These are phyloP conservation scores for Luffia ferchaultella DNA, from an alignment of 2,888 invertebrate species.

Conservation along the genomic window DNA sequence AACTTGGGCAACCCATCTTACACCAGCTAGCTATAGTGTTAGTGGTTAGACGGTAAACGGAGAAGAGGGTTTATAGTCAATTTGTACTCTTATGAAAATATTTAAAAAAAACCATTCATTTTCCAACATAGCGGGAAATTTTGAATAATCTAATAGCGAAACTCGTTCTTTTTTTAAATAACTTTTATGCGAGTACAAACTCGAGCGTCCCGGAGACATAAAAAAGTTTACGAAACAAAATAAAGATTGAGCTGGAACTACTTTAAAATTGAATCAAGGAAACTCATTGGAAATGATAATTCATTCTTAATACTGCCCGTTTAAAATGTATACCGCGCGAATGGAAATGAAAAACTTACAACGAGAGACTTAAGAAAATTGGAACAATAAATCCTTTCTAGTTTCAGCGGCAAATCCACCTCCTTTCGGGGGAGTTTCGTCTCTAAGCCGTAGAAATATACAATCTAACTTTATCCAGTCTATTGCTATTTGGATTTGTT, in stretches of 20 bases:
- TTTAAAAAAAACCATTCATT: too few relatives aligned
- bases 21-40: too few relatives aligned
- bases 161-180: too few relatives aligned
- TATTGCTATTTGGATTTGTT: neutral
- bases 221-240: neutral
- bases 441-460: neutral
- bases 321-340: neutral
- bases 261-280: neutral
- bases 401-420: neutral
- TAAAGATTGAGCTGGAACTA: neutral
- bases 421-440: neutral
- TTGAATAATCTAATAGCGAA: too few relatives aligned
- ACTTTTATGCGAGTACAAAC: conserved; percentile 42
- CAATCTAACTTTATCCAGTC: neutral
- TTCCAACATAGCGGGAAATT: too few relatives aligned
- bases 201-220: neutral
- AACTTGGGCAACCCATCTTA: too few relatives aligned
- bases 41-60: too few relatives aligned
- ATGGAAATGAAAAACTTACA: neutral
- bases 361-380: neutral
- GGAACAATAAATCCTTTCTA: neutral
- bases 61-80: too few relatives aligned
- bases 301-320: neutral
- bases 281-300: neutral
- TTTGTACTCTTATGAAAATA: too few relatives aligned